Evolutionary conservation across 2,888 invertebrate genomes (phyloP), one percentile per base, ranked within the genome.

Genomic region (Sarcophaga caerulescens): DNA sequence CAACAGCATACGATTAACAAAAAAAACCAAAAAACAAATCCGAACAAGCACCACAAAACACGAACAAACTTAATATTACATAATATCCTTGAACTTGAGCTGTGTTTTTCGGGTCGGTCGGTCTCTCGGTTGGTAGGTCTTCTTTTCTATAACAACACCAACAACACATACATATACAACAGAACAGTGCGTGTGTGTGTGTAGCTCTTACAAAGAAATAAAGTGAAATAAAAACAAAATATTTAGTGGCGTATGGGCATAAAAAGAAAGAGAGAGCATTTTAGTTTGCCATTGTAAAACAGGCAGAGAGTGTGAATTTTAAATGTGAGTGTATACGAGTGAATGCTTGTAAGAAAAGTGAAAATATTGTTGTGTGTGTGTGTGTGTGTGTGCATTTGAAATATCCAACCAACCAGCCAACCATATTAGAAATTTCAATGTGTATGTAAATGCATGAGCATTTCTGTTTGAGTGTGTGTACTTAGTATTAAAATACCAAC

Each of bases 81-180:
- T 92, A 92, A 92, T 90, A 93, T 92, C 92, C 92, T 93, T 92
- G 92, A 92, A 92, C 92, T 93, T 92, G 92, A 92, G 91, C 89
- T 90, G 87, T 88, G 90, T 89, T 88, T 88, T 88, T 89, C 35
- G 88, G 89, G 88, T 90, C 89, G 89, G 84, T 90, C 88, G 88
- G 88, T 88, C 87, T 83, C 88, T 85, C 87, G 88, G 88, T 88
- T 88, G 88, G 84, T 89, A 87, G 83, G 85, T 85, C 87, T 87
- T 83, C 87, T 78, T 81, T 66, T 70, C 45, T 45, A 71, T 74
- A 68, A 73, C 70, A 73, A 59, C 25, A 45, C 35, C 70, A 75
- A 63, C 25, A 63, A 23, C 23, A 73, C 44, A 45, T n/a, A n/a
- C n/a, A n/a, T n/a, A 78, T 69, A 68, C 74, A 86, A 75, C 83